Base-by-base conservation (phyloP, 2,797 vertebrate species). In the Taenioides sp. region DNA sequence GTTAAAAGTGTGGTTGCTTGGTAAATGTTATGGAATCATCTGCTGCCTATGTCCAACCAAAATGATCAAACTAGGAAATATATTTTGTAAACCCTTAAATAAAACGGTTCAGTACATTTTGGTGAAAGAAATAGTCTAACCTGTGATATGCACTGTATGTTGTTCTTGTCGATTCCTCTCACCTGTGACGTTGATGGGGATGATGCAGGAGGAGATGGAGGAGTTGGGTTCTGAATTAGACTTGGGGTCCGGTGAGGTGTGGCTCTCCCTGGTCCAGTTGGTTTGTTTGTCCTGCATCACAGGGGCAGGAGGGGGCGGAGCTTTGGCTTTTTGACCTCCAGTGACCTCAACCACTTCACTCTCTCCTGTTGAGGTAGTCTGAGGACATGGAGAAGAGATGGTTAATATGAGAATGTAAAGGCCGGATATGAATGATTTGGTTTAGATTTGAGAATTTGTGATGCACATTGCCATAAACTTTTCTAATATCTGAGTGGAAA, bases 141-240 rank as follows among this genome's bases (percentile, higher is more conserved):
- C 47, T 50, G 47, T 18, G 4, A 18, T 20, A 18, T 50, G 49
- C 34, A 10, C 9, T 37, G 34, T 37, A 1, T 50, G 49, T 9
- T n/a, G 54, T 27, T 3, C 23, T 58, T 25, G 12, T 7, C 2
- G 20, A 2, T 11, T 27, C 23, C 28, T 66, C 65, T 81, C 96
- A 99, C 98, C 98, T 89, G 98, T 96, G 87, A 99, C 97, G 78
- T 99, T 99, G 89, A 99, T 99, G 89, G 98, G 98, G 83, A 99
- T 98, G 89, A 99, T 97, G 92, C 96, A 98, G 86, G 98, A 99
- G 85, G 97, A 97, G 88, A 99, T 94, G 89, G 95, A 94, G 89
- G 95, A 94, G 87, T 96, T 94, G 80, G 97, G 95, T 81, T 98
- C 97, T 71, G 93, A 95, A 89, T 94, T 94, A 87, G 94, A 93